Evolutionary conservation across 2,797 vertebrate species (phyloP).

Genomic region (Kryptolebias ocellatus): DNA sequence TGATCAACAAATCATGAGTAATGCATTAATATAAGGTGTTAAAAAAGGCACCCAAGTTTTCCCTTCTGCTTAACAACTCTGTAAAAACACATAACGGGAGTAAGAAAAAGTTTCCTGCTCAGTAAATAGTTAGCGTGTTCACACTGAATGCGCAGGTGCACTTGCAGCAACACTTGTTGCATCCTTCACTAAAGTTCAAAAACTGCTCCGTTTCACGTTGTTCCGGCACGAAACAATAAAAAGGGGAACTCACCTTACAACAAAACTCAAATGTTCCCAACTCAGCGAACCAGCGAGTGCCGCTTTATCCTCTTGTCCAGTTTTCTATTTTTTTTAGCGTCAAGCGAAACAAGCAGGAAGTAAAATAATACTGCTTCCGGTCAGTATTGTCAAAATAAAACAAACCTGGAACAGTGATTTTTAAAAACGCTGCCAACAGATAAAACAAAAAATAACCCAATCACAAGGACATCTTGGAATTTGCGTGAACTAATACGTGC

Average conservation of each 20-base stretch:
- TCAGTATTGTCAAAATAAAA: slow-evolving; percentile 25
- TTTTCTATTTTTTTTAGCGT: neutral
- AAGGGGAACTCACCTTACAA: slow-evolving; percentile 32
- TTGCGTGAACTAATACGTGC: neutral
- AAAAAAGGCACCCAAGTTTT: neutral
- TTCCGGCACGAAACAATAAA: neutral
- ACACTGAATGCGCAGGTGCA: slow-evolving; percentile 43
- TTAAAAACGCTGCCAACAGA: too few species aligned
- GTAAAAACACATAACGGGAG: too few species aligned
- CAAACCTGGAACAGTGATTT: neutral
- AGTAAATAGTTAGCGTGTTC: slow-evolving; percentile 1
- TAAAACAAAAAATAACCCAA: neutral
- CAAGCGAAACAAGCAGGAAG: neutral
- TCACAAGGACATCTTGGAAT: neutral
- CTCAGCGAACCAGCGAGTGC: neutral
- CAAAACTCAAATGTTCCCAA: fast-evolving
- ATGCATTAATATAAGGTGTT: too few species aligned
- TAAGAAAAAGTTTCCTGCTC: neutral
- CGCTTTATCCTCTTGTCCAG: neutral
- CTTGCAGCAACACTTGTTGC: slow-evolving; percentile 1
- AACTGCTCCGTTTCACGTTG: neutral
- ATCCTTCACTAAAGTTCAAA: neutral
- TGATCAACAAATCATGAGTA: too few species aligned
- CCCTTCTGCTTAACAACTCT: fast-evolving
- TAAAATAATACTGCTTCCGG: slow-evolving; percentile 7